Evolutionary conservation across 2,888 invertebrate genomes (phyloP).

Genomic region (Ophion obscuratus): DNA sequence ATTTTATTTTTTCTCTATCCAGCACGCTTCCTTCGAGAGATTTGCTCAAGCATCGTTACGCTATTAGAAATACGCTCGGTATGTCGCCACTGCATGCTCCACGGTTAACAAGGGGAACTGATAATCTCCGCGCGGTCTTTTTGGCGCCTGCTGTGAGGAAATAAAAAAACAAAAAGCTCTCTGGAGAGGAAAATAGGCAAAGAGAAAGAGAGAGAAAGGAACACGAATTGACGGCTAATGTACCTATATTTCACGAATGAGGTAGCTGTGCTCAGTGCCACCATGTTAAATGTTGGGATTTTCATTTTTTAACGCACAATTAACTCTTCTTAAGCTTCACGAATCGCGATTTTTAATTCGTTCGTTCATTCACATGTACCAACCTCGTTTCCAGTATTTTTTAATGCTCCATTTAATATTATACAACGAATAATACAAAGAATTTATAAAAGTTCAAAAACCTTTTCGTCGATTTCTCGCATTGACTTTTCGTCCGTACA

Average conservation of each 20-base stretch:
- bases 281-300: too few species aligned
- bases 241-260: background rate
- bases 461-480: background rate
- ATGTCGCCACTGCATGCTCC: slow-evolving; percentile 1
- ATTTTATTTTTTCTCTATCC: slow-evolving; percentile 70
- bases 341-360: background rate
- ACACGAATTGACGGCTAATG: background rate
- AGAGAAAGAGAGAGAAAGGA: background rate
- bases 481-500: too few species aligned
- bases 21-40: slow-evolving; percentile 16
- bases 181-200: background rate
- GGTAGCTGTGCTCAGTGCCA: background rate
- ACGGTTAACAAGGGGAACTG: background rate
- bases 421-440: background rate
- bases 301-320: background rate
- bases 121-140: background rate
- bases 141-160: background rate
- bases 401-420: background rate
- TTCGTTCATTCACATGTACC: too few species aligned
- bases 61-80: slow-evolving; percentile 55
- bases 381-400: background rate
- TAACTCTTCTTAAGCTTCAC: background rate
- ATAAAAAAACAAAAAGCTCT: background rate
- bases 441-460: background rate
- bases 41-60: slow-evolving; percentile 50